phyloP scores from a whole-genome alignment of 2,888 invertebrate species.

The Helicoverpa assulta region DNA sequence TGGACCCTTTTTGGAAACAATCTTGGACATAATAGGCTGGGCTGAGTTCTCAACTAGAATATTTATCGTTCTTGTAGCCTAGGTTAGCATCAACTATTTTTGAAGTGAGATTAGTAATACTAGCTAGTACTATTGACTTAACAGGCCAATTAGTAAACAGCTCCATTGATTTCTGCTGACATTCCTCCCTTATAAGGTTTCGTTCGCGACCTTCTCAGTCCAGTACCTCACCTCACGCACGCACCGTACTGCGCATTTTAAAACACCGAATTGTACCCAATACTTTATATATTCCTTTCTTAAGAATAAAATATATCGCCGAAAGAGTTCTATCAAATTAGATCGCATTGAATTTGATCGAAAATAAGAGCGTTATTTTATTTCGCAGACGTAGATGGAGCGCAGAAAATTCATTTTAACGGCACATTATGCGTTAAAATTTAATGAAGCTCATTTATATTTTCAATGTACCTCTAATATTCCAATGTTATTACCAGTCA shows the following conservation, averaged over 20 bases:
- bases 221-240: constrained; percentile 52
- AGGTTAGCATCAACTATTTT: background rate
- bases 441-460: constrained; percentile 15
- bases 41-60: background rate
- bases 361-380: constrained; percentile 26
- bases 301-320: constrained; percentile 11
- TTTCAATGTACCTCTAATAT: constrained; percentile 4
- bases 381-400: constrained; percentile 6
- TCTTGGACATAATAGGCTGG: background rate
- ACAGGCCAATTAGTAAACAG: constrained; percentile 51
- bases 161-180: constrained; percentile 73
- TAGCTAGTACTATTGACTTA: constrained; percentile 12
- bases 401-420: constrained; percentile 24
- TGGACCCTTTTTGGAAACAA: constrained; percentile 3
- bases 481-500: constrained; percentile 23
- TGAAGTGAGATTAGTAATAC: background rate
- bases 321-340: constrained; percentile 17
- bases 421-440: background rate
- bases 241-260: constrained; percentile 53
- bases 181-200: constrained; percentile 75
- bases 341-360: constrained; percentile 18
- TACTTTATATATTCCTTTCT: constrained; percentile 6
- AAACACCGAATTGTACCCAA: constrained; percentile 26
- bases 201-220: constrained; percentile 69
- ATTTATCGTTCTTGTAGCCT: background rate